phyloP scores from a whole-genome alignment of 2,113 vertebrate species.

The Eulacestoma nigropectus region DNA sequence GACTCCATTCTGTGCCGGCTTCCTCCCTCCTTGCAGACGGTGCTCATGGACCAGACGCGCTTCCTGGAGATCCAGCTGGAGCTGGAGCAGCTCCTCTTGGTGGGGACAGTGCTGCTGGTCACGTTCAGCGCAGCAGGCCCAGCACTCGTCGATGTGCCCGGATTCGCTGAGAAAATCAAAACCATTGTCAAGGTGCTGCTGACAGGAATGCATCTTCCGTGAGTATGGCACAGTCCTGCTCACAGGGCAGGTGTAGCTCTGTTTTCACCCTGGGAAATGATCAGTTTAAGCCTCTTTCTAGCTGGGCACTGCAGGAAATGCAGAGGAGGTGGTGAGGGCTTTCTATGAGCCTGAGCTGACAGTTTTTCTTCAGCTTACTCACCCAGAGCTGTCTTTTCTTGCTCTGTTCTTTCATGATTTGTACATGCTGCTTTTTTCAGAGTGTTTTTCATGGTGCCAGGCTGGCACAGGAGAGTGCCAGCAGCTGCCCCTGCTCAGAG shows the following conservation, averaged over 20 bases:
- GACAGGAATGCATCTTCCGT: constrained; percentile 81
- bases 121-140: constrained; percentile 82
- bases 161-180: constrained; percentile 84
- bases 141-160: constrained; percentile 76
- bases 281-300: not conserved
- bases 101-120: constrained; percentile 85
- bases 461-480: not conserved
- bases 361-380: not conserved
- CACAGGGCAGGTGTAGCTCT: not conserved
- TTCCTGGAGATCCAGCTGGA: constrained; percentile 90
- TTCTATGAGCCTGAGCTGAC: not conserved
- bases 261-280: not conserved
- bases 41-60: constrained; percentile 90
- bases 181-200: constrained; percentile 79
- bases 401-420: not conserved
- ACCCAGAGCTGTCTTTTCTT: not conserved
- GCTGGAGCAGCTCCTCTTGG: constrained; percentile 74
- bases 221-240: constrained; percentile 49
- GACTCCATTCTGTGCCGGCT: not conserved
- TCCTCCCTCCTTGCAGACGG: constrained; percentile 68
- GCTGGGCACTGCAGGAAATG: not conserved
- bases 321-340: not conserved
- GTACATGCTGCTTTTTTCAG: not conserved
- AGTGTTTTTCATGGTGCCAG: not conserved
- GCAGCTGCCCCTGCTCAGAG: not conserved